phyloP scores from a whole-genome alignment of 2,113 vertebrate species.

The Xenus cinereus region DNA sequence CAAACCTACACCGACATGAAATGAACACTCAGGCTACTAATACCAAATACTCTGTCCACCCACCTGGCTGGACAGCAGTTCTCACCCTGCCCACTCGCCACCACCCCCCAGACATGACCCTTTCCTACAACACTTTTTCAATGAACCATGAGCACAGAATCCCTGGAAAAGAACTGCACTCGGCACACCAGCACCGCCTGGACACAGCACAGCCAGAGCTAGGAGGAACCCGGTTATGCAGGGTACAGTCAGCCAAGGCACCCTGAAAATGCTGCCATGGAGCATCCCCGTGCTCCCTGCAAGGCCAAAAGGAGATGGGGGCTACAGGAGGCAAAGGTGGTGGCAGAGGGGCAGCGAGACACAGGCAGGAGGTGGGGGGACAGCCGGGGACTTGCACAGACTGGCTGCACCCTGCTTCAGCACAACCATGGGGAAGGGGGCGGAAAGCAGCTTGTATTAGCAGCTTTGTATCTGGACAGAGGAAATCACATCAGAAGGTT shows the following conservation, averaged over 20 bases:
- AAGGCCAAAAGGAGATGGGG: background rate
- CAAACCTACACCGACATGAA: background rate
- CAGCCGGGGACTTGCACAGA: background rate
- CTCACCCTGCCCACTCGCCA: fast-evolving
- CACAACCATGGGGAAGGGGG: background rate
- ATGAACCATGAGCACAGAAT: fast-evolving
- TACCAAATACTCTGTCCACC: no score
- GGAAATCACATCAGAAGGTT: background rate
- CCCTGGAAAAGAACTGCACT: fast-evolving
- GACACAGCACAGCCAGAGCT: background rate
- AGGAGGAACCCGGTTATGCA: fast-evolving
- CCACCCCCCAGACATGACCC: background rate
- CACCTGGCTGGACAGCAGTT: fast-evolving
- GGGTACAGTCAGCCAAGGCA: fast-evolving
- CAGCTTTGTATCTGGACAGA: background rate
- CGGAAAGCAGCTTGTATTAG: background rate
- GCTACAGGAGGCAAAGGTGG: background rate
- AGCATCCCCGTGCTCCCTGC: fast-evolving
- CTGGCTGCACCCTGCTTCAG: background rate
- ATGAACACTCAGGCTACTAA: background rate
- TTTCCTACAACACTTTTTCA: fast-evolving
- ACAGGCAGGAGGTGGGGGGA: background rate
- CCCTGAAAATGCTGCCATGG: fast-evolving
- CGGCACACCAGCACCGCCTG: fast-evolving
- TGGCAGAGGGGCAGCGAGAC: fast-evolving